Evolutionary conservation across 2,888 invertebrate species (phyloP), one percentile per base, ranked within the genome.

Genomic region (Uropetala carovei): DNA sequence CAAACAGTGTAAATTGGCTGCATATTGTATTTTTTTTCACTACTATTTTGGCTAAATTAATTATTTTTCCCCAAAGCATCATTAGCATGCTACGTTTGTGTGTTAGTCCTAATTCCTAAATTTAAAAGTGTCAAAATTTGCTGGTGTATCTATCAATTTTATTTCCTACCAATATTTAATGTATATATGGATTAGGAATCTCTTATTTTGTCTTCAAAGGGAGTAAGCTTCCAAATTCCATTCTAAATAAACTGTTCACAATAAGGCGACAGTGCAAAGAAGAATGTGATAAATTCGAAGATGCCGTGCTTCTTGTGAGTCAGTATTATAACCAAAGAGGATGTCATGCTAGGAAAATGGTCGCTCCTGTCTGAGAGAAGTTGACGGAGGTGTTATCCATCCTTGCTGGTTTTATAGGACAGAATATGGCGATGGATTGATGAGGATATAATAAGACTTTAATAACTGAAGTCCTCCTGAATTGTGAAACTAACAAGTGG

Each of bases 271-370:
- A 86, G 86, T 86, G 68, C 89, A 89, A 68, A 89, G 43, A 89
- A 89, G 89, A 68, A 89, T 89, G 89, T 89, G 89, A 89, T 89
- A 89, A 64, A 43, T 89, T 30, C 64, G 64, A 64, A 68, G 43
- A 68, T 89, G 89, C 89, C 64, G 89, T 89, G 89, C 89, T 89
- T 89, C 89, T 89, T 89, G 89, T 89, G 89, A 64, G 89, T 89
- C 89, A 89, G 89, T 89, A 89, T 89, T 89, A 89, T 89, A 43
- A 64, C 60, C 89, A 89, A 89, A 89, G 89, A 89, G n/a, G 64
- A 64, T 64, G 68, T 60, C 30, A 43, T 43, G n/a, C 27, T 30
- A 14, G 30, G 43, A 89, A 56, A n/a, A 83, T 11, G 43, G 56
- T n/a, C 14, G 64, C 43, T 43, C 89, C 64, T 89, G 43, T 30